Percentiles rank a stretch among this genome's conserved stretches.
These are phyloP conservation scores for Panonychus citri DNA, from an alignment of 1,140 invertebrate species.

Conservation along the genomic window DNA sequence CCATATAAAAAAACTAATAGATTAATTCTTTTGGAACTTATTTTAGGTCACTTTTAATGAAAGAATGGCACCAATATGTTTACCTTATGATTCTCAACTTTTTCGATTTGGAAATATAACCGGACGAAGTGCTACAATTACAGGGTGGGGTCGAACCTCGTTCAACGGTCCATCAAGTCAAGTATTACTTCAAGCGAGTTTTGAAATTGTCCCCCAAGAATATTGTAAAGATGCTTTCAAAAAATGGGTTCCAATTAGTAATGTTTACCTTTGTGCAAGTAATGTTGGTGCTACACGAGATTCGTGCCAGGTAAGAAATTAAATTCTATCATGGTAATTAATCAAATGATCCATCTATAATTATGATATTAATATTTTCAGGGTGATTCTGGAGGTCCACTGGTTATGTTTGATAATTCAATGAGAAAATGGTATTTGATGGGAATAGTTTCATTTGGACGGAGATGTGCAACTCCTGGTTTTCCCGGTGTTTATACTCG, in stretches of 20 bases:
- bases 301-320: conserved; percentile 43
- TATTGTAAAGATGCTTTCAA: neutral
- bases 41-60: conserved; percentile 46
- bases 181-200: conserved; percentile 2
- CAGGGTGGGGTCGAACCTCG: conserved; percentile 14
- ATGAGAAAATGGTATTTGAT: conserved; percentile 23
- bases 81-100: conserved; percentile 33
- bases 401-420: conserved; percentile 13
- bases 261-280: conserved; percentile 6
- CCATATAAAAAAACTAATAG: neutral
- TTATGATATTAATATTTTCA: neutral
- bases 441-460: conserved; percentile 45
- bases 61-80: conserved; percentile 74
- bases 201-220: conserved; percentile 4
- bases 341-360: neutral
- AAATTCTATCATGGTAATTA: neutral
- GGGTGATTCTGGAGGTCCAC: conserved; percentile 16
- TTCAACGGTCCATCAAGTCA: neutral
- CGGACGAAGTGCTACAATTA: conserved; percentile 13
- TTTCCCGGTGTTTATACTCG: conserved; percentile 25
- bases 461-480: conserved; percentile 23
- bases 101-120: conserved; percentile 8
- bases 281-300: conserved; percentile 24
- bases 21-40: too few relatives aligned
- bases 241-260: neutral